Evolutionary conservation across 2,888 invertebrate species (phyloP).

Genomic region (Neoaliturus tenellus): DNA sequence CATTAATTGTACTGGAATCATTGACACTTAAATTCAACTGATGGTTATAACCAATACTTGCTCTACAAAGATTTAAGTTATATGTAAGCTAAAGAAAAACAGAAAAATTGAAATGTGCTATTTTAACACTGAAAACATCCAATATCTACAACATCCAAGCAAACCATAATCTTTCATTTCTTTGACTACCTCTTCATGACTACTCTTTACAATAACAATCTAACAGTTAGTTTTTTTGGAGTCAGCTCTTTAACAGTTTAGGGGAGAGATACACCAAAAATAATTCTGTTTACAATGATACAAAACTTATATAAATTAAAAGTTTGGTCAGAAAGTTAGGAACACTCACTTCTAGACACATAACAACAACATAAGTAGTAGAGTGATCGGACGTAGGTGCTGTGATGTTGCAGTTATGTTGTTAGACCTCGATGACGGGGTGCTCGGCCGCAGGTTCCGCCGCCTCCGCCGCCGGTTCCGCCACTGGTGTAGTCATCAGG

Average conservation of each 20-base stretch:
- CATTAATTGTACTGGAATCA: too few relatives aligned
- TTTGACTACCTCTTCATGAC: too few relatives aligned
- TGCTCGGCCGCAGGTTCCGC: slow-evolving; percentile 61
- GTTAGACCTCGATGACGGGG: slow-evolving; percentile 36
- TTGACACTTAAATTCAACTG: too few relatives aligned
- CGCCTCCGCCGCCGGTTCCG: slow-evolving; percentile 63
- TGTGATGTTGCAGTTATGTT: not conserved
- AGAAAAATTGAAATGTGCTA: too few relatives aligned
- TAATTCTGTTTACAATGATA: not conserved
- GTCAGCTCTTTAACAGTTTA: not conserved
- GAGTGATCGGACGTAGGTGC: not conserved
- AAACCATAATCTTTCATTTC: too few relatives aligned
- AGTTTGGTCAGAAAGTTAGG: not conserved
- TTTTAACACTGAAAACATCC: too few relatives aligned
- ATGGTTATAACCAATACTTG: too few relatives aligned
- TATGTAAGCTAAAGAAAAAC: too few relatives aligned
- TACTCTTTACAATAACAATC: not conserved
- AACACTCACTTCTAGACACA: slow-evolving; percentile 2
- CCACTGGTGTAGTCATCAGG: slow-evolving; percentile 76
- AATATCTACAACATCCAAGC: too few relatives aligned
- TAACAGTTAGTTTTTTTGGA: not conserved
- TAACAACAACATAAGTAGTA: not conserved
- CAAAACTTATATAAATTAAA: not conserved
- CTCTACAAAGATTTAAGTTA: too few relatives aligned
- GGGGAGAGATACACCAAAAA: not conserved